A percentile compares a stretch with the other conserved stretches of the same genome.
Evolutionary conservation across 1,140 invertebrate genomes (phyloP).

Genomic region (Agraylea sexmaculata): DNA sequence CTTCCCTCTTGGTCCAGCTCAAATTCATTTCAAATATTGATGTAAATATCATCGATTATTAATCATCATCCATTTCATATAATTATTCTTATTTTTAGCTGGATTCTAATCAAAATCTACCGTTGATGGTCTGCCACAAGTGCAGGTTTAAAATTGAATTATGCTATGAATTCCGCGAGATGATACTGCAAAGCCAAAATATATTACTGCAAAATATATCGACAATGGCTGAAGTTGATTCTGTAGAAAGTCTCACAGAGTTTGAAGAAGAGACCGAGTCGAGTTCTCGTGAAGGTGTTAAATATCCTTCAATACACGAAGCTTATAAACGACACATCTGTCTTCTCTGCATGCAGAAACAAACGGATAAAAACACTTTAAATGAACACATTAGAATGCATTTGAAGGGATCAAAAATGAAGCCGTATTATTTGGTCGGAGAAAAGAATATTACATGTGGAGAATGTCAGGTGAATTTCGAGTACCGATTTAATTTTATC

Average conservation of each 20-base stretch:
- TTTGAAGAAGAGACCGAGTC: not conserved
- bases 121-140: conserved; percentile 17
- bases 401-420: conserved; percentile 12
- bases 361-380: conserved; percentile 9
- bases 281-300: not conserved
- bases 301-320: conserved; percentile 7
- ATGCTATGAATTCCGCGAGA: conserved; percentile 14
- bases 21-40: conserved; percentile 12
- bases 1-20: conserved; percentile 6
- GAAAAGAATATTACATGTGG: conserved; percentile 15
- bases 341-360: conserved; percentile 17
- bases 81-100: conserved; percentile 13
- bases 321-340: conserved; percentile 13
- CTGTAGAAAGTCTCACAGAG: not conserved
- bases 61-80: not conserved
- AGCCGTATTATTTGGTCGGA: conserved; percentile 17
- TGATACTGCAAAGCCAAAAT: conserved; percentile 16
- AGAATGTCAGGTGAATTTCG: conserved; percentile 12
- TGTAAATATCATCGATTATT: conserved; percentile 1
- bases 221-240: not conserved
- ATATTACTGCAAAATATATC: conserved; percentile 1
- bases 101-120: conserved; percentile 10
- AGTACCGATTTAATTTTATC: conserved; percentile 14
- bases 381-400: conserved; percentile 15
- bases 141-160: conserved; percentile 19